Evolutionary conservation across 2,888 invertebrate genomes (phyloP).

Genomic region (Hymenopus coronatus): DNA sequence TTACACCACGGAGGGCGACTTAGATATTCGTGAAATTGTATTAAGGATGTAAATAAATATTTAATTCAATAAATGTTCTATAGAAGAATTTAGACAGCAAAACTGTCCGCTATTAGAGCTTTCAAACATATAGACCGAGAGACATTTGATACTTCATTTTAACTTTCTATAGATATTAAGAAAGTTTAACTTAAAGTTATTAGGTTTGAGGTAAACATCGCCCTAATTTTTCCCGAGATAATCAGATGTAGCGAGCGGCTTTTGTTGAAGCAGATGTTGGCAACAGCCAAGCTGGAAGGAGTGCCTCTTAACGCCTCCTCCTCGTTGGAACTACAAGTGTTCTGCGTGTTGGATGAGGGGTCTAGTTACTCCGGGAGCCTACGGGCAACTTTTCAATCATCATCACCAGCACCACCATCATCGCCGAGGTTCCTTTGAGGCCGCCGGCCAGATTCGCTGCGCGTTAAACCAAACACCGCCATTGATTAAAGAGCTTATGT

Average conservation of each 20-base stretch:
- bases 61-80: too few relatives aligned
- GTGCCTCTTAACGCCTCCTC: not conserved
- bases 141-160: fast-evolving
- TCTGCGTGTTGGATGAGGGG: not conserved
- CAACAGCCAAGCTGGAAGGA: not conserved
- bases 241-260: not conserved
- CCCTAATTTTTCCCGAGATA: too few relatives aligned
- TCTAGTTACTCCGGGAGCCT: not conserved
- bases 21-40: too few relatives aligned
- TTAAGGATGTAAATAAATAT: too few relatives aligned
- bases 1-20: too few relatives aligned
- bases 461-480: not conserved
- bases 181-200: too few relatives aligned
- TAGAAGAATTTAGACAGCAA: too few relatives aligned
- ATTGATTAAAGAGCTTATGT: not conserved
- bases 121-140: too few relatives aligned
- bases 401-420: not conserved
- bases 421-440: not conserved
- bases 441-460: not conserved
- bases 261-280: not conserved
- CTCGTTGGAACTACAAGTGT: not conserved
- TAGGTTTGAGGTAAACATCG: too few relatives aligned
- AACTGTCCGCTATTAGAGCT: too few relatives aligned
- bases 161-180: too few relatives aligned
- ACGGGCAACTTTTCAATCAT: not conserved